These are phyloP conservation scores for Alloplasta piceator DNA, from an alignment of 2,888 invertebrate genomes.

Conservation along the genomic window DNA sequence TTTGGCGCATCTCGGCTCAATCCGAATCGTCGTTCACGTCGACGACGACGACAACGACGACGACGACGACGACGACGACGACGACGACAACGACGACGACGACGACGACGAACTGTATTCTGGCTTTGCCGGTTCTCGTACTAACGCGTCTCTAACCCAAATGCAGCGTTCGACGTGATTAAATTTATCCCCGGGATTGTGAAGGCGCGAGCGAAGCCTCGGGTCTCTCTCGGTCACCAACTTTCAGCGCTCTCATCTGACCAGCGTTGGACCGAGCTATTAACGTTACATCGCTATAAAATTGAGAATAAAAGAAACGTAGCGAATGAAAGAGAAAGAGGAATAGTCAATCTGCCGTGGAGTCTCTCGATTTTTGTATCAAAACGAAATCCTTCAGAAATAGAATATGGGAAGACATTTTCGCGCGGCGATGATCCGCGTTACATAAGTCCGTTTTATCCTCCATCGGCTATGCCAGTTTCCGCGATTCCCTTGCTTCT, in stretches of 20 bases:
- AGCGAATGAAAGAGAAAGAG: too few relatives aligned
- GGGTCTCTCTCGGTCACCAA: constrained; percentile 59
- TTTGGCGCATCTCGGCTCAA: constrained; percentile 38
- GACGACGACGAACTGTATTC: constrained; percentile 44
- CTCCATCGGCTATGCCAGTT: constrained; percentile 52
- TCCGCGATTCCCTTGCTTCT: constrained; percentile 31
- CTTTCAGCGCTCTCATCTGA: constrained; percentile 41
- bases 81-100: constrained; percentile 33
- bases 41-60: constrained; percentile 41
- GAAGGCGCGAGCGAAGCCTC: constrained; percentile 43
- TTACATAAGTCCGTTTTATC: constrained; percentile 40
- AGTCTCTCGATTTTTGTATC: too few relatives aligned
- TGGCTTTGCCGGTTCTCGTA: constrained; percentile 60
- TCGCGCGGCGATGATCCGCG: not conserved
- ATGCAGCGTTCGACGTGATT: constrained; percentile 71
- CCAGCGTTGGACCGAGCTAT: not conserved
- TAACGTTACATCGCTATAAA: too few relatives aligned
- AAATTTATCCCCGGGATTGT: constrained; percentile 72
- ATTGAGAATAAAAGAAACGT: too few relatives aligned
- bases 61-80: constrained; percentile 35
- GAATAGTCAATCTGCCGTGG: too few relatives aligned
- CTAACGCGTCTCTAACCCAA: constrained; percentile 75
- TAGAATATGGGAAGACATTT: too few relatives aligned
- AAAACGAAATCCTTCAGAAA: too few relatives aligned
- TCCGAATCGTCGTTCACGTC: constrained; percentile 53